Evolutionary conservation across 1,140 invertebrate species (phyloP).

Genomic region (Drosophila repletoides): DNA sequence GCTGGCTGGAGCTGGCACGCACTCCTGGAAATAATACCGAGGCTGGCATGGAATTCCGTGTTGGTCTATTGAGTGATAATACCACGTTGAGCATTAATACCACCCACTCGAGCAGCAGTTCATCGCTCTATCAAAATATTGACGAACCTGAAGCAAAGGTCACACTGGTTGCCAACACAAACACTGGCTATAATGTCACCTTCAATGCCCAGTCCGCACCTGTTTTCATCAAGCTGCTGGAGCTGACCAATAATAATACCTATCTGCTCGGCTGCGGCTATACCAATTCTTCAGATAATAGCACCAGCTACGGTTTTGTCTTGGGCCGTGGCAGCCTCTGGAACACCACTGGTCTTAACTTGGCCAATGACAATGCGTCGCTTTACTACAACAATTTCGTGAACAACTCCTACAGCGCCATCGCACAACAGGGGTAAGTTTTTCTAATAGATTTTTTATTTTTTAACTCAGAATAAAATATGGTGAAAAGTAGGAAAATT

Average conservation of each 20-base stretch:
- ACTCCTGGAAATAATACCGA: constrained; percentile 18
- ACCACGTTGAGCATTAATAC: constrained; percentile 35
- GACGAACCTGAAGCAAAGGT: constrained; percentile 31
- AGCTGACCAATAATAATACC: neutral
- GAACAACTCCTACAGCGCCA: neutral
- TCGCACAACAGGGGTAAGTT: constrained; percentile 45
- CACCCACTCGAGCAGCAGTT: constrained; percentile 15
- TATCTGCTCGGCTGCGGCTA: constrained; percentile 52
- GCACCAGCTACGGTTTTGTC: constrained; percentile 47
- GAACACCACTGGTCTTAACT: neutral
- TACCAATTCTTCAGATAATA: neutral
- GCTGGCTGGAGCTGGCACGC: constrained; percentile 51
- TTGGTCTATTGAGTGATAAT: neutral
- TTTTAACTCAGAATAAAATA: too few relatives aligned
- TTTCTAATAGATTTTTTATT: neutral
- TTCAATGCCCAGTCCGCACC: neutral
- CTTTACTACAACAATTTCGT: constrained; percentile 20
- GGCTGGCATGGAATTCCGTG: constrained; percentile 26
- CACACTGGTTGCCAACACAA: neutral
- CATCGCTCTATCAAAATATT: constrained; percentile 20
- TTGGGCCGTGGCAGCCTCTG: constrained; percentile 1
- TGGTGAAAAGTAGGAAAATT: too few relatives aligned
- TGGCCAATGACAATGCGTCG: constrained; percentile 34
- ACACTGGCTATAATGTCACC: constrained; percentile 45
- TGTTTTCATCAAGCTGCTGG: constrained; percentile 40